Conservation (phyloP, 2,113 vertebrate species). For the Falco punctatus region DNA sequence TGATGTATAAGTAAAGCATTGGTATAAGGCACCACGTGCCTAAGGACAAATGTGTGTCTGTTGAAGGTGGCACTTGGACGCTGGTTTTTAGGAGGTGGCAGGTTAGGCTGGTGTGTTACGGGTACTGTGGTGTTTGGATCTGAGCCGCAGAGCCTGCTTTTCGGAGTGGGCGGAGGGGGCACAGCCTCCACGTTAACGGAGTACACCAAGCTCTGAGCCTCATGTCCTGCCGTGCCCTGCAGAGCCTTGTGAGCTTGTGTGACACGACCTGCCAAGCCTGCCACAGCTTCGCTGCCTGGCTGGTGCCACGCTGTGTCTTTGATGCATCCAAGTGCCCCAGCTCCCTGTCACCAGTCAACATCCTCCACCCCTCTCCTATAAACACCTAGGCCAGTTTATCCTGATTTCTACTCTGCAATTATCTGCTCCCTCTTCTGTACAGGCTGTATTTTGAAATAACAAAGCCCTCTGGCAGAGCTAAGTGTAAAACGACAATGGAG, state of each 20-base stretch:
- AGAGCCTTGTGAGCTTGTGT: neutral
- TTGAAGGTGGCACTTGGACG: neutral
- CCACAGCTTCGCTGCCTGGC: neutral
- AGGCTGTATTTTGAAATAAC: constrained; percentile 33
- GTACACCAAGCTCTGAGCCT: neutral
- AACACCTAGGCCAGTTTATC: neutral
- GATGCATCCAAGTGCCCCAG: neutral
- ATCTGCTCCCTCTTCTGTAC: neutral
- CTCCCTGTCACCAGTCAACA: neutral
- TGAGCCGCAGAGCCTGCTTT: neutral
- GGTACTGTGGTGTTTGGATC: neutral
- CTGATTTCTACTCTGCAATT: neutral
- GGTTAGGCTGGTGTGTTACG: neutral
- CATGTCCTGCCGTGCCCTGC: neutral
- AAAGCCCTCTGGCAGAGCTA: constrained; percentile 2
- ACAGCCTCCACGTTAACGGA: neutral
- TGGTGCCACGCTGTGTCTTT: neutral
- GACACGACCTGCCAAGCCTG: neutral
- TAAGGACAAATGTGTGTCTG: neutral
- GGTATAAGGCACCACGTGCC: neutral
- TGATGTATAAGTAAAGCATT: neutral
- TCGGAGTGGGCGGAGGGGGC: neutral
- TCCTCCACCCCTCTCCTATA: neutral
- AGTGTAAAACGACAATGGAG: neutral
- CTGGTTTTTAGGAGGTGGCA: neutral